Base-by-base conservation (phyloP, 1,140 invertebrate species). In the Venturia canescens region DNA sequence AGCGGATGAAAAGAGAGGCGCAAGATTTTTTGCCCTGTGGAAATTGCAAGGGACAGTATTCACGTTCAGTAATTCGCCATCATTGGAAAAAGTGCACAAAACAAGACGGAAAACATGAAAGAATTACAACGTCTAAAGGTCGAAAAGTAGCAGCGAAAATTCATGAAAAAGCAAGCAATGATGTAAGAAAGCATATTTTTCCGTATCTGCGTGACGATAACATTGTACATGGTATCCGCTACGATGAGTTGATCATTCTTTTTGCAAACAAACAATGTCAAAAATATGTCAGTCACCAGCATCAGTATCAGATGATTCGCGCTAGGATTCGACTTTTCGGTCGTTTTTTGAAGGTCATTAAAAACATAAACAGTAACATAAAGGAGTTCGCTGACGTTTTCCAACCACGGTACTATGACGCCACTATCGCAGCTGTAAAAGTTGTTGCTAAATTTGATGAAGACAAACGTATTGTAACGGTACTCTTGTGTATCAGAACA, bases 171-270 rank as follows among this genome's bases (percentile, higher is more conserved):
- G 80, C 80, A 1, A 81, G 21, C 74, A 21, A 9, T 26, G 27
- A 48, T 74, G 77, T 83, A 0, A 2, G 50, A 18, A 82, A 78
- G 31, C 27, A 71, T n/a, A 70, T 85, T 27, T 84, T 84, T 72
- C 81, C 83, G 13, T 74, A 81, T 15, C 9, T 85, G 23, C 23
- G 82, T 26, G 82, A 84, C 26, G 83, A 85, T 80, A 74, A 78
- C 2, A 71, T 84, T 18, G 78, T 81, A 44, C 82, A 79, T 31
- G 23, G 60, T 1, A 82, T 85, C 6, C 80, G 80, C 29, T 85
- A 85, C 70, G 83, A 85, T 50, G 83, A 84, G 78, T 34, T 85
- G 13, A 15, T 84, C 4, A 83, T 84, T 21, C 9, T 76, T 6
- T 60, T 34, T 21, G 79, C 50, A 0, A 83, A 83, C 53, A 74